Evolutionary conservation across 2,888 invertebrate genomes (phyloP).

Genomic region (Vanessa cardui): DNA sequence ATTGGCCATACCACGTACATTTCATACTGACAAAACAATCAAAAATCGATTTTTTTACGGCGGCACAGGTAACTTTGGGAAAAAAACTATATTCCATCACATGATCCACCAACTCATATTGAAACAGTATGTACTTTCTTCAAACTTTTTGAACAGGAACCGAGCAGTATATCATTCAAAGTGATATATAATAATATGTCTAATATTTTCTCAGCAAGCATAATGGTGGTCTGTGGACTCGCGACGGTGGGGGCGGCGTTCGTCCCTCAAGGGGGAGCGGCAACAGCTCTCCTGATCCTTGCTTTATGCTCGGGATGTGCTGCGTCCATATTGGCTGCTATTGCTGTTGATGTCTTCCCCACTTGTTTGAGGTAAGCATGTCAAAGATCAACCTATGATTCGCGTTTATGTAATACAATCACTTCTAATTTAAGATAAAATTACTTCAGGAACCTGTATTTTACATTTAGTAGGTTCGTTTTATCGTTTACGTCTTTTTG

Average conservation of each 20-base stretch:
- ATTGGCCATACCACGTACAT: too few species aligned
- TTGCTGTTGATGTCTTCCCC: conserved; percentile 75
- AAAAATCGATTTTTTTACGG: too few species aligned
- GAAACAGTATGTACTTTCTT: too few species aligned
- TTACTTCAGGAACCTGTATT: background rate
- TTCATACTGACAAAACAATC: too few species aligned
- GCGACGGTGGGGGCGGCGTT: conserved; percentile 65
- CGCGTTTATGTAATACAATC: background rate
- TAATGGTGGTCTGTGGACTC: conserved; percentile 68
- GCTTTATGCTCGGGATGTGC: conserved; percentile 72
- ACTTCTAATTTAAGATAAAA: background rate
- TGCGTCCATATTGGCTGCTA: conserved; percentile 72
- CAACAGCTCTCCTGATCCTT: conserved; percentile 66
- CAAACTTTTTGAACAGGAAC: too few species aligned
- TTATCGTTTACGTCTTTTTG: too few species aligned
- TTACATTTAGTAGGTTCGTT: too few species aligned
- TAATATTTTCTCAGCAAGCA: conserved; percentile 53
- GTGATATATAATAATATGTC: too few species aligned
- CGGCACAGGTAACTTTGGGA: too few species aligned
- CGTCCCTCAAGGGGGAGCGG: conserved; percentile 65
- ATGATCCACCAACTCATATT: too few species aligned
- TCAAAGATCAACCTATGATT: background rate
- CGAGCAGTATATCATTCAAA: too few species aligned
- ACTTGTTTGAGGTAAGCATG: conserved; percentile 65
- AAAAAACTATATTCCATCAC: too few species aligned